phyloP scores from a whole-genome alignment of 2,888 invertebrate species.

The Nomada hirtipes region DNA sequence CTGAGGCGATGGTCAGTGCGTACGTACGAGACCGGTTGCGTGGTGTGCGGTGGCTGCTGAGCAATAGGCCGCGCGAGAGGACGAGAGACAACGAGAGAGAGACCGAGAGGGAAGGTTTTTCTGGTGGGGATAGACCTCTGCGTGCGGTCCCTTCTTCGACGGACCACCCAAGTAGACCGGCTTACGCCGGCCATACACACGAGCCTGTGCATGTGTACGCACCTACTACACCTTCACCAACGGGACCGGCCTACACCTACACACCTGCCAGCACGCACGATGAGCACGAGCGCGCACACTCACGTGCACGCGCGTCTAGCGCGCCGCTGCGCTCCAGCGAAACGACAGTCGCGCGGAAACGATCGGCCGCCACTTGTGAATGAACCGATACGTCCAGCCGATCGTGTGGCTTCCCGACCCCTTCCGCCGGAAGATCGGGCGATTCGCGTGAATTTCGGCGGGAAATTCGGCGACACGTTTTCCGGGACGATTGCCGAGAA shows the following conservation, averaged over 20 bases:
- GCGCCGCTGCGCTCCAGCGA: slow-evolving; percentile 28
- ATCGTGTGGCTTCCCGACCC: slow-evolving; percentile 30
- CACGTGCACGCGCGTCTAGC: slow-evolving; percentile 49
- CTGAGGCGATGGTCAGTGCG: slow-evolving; percentile 67
- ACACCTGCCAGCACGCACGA: slow-evolving; percentile 67
- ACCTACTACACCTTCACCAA: slow-evolving; percentile 62
- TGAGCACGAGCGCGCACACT: slow-evolving; percentile 50
- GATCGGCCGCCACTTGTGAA: slow-evolving; percentile 63
- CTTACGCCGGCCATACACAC: slow-evolving; percentile 76
- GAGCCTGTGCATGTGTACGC: slow-evolving; percentile 44
- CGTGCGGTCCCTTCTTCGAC: slow-evolving; percentile 84
- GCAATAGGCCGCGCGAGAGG: slow-evolving; percentile 57
- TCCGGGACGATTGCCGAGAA: no score
- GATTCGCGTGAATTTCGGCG: no score
- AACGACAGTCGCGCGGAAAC: slow-evolving; percentile 52
- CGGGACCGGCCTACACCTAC: slow-evolving; percentile 65
- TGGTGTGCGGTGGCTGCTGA: slow-evolving; percentile 63
- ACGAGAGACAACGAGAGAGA: slow-evolving; percentile 55
- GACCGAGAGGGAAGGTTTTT: slow-evolving; percentile 76
- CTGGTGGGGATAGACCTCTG: slow-evolving; percentile 82
- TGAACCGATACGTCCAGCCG: slow-evolving; percentile 55
- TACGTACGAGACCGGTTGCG: slow-evolving; percentile 57
- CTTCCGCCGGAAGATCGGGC: background rate
- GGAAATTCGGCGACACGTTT: background rate
- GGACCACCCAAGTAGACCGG: slow-evolving; percentile 84